A percentile compares a stretch with the other conserved stretches of the same genome.
Conservation (phyloP, 2,797 vertebrate genomes). For the Sebastes flavidus region DNA sequence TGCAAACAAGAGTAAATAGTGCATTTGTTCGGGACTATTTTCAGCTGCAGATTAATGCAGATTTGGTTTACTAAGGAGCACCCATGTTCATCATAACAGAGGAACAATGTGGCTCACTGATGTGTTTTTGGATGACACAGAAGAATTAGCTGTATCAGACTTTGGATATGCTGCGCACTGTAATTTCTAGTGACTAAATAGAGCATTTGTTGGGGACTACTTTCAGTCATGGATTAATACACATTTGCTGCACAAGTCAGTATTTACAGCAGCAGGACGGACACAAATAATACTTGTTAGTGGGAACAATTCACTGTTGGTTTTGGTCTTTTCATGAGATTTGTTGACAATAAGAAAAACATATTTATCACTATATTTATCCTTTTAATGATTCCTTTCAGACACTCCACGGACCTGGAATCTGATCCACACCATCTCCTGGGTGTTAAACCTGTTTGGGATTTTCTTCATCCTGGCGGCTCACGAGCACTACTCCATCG, state of each 20-base stretch:
- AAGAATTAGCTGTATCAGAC: not conserved
- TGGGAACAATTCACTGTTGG: not conserved
- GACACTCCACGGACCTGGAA: constrained; percentile 97
- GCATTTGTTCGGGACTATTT: not conserved
- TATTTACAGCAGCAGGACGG: not conserved
- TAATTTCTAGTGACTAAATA: not conserved
- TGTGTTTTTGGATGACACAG: not conserved
- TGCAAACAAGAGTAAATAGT: not conserved
- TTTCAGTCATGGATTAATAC: not conserved
- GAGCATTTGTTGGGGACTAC: not conserved
- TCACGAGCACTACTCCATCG: constrained; percentile 98
- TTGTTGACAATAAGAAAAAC: not conserved
- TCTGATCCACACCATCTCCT: constrained; percentile 96
- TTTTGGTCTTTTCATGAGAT: not conserved
- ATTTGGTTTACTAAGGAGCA: no score
- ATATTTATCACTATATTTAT: not conserved
- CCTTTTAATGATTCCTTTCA: constrained; percentile 46
- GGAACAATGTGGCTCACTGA: no score
- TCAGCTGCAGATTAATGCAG: no score
- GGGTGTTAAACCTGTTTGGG: constrained; percentile 97
- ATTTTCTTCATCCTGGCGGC: constrained; percentile 99
- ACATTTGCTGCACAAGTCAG: not conserved
- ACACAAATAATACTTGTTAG: not conserved
- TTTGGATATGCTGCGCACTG: not conserved
- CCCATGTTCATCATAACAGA: no score